phyloP scores from a whole-genome alignment of 1,140 invertebrate genomes.

The Ostrea edulis region DNA sequence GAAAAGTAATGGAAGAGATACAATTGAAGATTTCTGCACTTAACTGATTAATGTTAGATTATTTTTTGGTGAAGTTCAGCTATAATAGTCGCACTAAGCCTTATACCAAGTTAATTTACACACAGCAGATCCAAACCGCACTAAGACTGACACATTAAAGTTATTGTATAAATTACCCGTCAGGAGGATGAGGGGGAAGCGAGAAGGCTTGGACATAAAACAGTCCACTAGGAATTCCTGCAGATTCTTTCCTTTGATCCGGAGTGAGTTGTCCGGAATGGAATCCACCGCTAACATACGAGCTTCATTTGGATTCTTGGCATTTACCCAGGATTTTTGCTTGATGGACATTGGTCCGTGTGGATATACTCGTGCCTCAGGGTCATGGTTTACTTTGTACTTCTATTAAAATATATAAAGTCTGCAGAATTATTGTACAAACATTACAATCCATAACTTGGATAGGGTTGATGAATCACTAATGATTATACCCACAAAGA shows the following conservation, averaged over 20 bases:
- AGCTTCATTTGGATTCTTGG: slow-evolving; percentile 64
- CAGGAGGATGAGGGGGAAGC: slow-evolving; percentile 65
- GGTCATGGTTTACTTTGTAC: slow-evolving; percentile 53
- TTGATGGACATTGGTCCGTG: slow-evolving; percentile 63
- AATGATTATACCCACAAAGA: too few relatives aligned
- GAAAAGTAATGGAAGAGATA: too few relatives aligned
- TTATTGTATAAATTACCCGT: slow-evolving; percentile 58
- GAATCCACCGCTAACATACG: slow-evolving; percentile 59
- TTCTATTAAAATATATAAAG: slow-evolving; percentile 45
- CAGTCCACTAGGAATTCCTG: slow-evolving; percentile 66
- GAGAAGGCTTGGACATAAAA: slow-evolving; percentile 63
- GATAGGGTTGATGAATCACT: too few relatives aligned
- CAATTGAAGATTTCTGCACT: neutral
- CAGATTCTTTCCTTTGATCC: slow-evolving; percentile 57
- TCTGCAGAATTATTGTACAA: neutral
- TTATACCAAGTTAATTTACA: neutral
- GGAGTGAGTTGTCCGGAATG: slow-evolving; percentile 63
- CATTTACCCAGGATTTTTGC: slow-evolving; percentile 54
- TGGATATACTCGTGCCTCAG: slow-evolving; percentile 65
- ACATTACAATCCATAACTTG: too few relatives aligned
- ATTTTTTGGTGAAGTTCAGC: neutral
- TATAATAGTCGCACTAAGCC: neutral
- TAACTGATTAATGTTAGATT: neutral
- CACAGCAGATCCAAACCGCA: neutral
- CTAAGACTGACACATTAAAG: neutral